A percentile compares a stretch with the other conserved stretches of the same genome.
Evolutionary conservation across 2,888 invertebrate species (phyloP).

Genomic region (Labia minor): DNA sequence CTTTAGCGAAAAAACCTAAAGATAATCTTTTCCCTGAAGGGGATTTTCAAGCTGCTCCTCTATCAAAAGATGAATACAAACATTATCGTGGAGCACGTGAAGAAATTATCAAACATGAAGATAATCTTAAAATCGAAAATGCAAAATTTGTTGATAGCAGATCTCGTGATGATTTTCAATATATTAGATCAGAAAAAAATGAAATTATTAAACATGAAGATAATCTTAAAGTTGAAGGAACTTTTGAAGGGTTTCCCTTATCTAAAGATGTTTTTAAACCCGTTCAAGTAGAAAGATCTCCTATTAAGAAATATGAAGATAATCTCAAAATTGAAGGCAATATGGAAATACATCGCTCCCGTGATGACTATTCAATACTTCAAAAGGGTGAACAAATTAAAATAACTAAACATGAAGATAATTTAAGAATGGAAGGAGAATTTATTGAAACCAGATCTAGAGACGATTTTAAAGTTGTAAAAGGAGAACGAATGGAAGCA

Average conservation of each 20-base stretch:
- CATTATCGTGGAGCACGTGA: slow-evolving; percentile 28
- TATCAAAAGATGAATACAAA: slow-evolving; percentile 21
- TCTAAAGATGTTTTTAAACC: slow-evolving; percentile 19
- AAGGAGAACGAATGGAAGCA: slow-evolving; percentile 47
- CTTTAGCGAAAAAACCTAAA: slow-evolving; percentile 32
- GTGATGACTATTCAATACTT: slow-evolving; percentile 48
- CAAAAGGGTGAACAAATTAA: slow-evolving; percentile 51
- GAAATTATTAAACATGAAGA: slow-evolving; percentile 49
- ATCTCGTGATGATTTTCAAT: slow-evolving; percentile 45
- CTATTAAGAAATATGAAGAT: slow-evolving; percentile 18
- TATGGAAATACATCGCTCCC: slow-evolving; percentile 43
- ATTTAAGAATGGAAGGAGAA: slow-evolving; percentile 34
- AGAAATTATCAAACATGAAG: slow-evolving; percentile 31
- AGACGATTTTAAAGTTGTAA: slow-evolving; percentile 47
- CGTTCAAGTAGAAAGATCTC: background rate
- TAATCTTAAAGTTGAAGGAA: slow-evolving; percentile 47
- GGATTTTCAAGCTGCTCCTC: slow-evolving; percentile 29
- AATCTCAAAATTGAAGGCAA: slow-evolving; percentile 52
- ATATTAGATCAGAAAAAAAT: slow-evolving; percentile 50
- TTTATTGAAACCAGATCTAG: slow-evolving; percentile 29
- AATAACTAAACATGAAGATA: slow-evolving; percentile 40
- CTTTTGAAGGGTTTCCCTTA: slow-evolving; percentile 40
- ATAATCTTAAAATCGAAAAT: slow-evolving; percentile 36
- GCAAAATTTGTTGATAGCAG: slow-evolving; percentile 33
- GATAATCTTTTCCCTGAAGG: slow-evolving; percentile 57